phyloP scores from a whole-genome alignment of 2,113 vertebrate genomes.

The Tretioscincus oriximinensis region DNA sequence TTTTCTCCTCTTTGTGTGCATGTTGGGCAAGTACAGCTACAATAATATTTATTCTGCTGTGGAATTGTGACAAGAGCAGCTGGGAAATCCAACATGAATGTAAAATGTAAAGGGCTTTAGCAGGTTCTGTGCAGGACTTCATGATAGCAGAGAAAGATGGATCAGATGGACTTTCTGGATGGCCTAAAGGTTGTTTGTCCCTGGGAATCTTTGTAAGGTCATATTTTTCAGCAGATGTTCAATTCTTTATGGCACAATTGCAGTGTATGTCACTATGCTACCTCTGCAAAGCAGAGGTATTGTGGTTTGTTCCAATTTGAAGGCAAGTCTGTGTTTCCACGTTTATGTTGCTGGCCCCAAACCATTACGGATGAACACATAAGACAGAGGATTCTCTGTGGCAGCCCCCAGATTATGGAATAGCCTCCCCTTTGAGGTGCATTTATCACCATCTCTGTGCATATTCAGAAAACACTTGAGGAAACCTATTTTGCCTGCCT shows the following conservation, averaged over 20 bases:
- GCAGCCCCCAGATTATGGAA: too few species aligned
- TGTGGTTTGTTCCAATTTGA: conserved; percentile 40
- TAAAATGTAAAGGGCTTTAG: conserved; percentile 41
- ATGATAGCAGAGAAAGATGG: conserved; percentile 4
- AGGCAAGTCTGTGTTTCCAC: not conserved
- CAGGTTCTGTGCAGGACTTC: conserved; percentile 23
- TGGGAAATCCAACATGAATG: conserved; percentile 14
- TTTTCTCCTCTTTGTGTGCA: not conserved
- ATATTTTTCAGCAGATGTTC: conserved; percentile 37
- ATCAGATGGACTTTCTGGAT: not conserved
- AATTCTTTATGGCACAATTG: conserved; percentile 48
- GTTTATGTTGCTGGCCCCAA: not conserved
- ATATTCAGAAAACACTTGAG: too few species aligned
- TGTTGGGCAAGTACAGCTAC: conserved; percentile 31
- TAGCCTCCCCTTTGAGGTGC: too few species aligned
- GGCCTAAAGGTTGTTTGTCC: conserved; percentile 46
- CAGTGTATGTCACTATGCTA: conserved; percentile 26
- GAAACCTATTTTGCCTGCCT: too few species aligned
- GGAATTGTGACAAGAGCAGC: not conserved
- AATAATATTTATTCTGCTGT: conserved; percentile 51
- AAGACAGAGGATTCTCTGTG: too few species aligned
- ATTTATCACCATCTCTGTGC: too few species aligned
- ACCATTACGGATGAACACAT: conserved; percentile 6
- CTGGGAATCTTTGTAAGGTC: conserved; percentile 34
- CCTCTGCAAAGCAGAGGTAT: conserved; percentile 38